Conservation (phyloP, 2,797 vertebrate species). For the Chrysocyon brachyurus region DNA sequence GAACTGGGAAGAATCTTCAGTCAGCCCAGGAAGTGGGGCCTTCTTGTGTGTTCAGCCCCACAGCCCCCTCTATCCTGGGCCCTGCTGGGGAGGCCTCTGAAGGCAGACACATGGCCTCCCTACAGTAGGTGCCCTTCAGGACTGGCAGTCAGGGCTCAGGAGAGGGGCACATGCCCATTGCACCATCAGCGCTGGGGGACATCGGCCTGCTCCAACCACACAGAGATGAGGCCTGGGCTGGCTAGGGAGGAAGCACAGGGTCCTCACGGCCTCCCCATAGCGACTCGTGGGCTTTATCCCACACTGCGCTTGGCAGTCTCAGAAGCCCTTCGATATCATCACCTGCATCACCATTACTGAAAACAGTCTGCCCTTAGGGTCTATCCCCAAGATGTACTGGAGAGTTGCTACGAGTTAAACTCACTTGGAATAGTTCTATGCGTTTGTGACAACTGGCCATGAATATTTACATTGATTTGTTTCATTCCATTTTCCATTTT, state of each 20-base stretch:
- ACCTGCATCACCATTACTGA: too few relatives aligned
- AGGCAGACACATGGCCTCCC: background rate
- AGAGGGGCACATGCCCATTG: background rate
- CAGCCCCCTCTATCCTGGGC: background rate
- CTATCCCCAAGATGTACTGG: background rate
- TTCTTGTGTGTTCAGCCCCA: background rate
- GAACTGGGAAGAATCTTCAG: background rate
- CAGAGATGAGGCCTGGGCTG: background rate
- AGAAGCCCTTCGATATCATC: rapidly evolving
- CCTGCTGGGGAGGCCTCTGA: background rate
- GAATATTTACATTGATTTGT: background rate
- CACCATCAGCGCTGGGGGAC: background rate
- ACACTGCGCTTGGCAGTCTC: rapidly evolving
- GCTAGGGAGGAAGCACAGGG: background rate
- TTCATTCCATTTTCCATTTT: background rate
- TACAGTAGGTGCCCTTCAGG: background rate
- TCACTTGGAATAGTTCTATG: background rate
- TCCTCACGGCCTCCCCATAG: background rate
- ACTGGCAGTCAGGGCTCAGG: background rate
- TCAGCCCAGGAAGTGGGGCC: background rate
- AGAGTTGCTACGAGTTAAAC: background rate
- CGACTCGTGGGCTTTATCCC: rapidly evolving
- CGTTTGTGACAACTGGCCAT: background rate
- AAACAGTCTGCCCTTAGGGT: background rate
- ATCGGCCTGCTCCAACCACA: background rate